These are phyloP conservation scores for Harpagoxenus sublaevis DNA, from an alignment of 2,888 invertebrate genomes.

Conservation along the genomic window DNA sequence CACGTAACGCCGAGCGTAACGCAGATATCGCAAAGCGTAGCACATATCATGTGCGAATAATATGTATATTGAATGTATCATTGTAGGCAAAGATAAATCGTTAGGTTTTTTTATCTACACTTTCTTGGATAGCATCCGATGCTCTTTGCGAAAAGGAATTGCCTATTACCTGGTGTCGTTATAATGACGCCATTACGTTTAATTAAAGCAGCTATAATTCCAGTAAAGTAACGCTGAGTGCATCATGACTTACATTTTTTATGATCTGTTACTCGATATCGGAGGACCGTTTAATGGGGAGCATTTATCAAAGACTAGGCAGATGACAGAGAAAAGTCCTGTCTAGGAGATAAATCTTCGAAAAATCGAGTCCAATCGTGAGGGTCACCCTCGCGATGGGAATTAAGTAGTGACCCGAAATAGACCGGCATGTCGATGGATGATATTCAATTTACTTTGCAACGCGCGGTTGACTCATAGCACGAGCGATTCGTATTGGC, in stretches of 20 bases:
- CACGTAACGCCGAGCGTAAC: background rate
- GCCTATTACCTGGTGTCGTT: background rate
- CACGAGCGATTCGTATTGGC: background rate
- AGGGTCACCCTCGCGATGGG: background rate
- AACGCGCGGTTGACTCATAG: background rate
- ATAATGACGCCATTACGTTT: conserved; percentile 34
- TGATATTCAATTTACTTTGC: conserved; percentile 26
- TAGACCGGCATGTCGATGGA: background rate
- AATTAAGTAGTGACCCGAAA: background rate
- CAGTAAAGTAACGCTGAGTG: background rate
- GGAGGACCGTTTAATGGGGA: background rate
- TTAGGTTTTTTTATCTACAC: background rate
- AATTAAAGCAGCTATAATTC: conserved; percentile 18
- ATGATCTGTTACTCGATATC: background rate
- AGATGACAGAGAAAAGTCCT: background rate
- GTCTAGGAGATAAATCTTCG: background rate
- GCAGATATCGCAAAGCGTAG: background rate
- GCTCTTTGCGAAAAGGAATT: background rate
- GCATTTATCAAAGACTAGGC: conserved; percentile 2
- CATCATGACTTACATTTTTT: conserved; percentile 10
- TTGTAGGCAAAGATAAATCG: background rate
- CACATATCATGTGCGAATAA: background rate
- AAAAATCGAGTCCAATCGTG: conserved; percentile 12
- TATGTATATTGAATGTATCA: background rate
- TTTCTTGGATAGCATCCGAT: background rate